A percentile compares a stretch with the other conserved stretches of the same genome.
Conservation (phyloP, 30 jellyfish, hydroid and myxozoan genomes). For the Euphysa ruthae region DNA sequence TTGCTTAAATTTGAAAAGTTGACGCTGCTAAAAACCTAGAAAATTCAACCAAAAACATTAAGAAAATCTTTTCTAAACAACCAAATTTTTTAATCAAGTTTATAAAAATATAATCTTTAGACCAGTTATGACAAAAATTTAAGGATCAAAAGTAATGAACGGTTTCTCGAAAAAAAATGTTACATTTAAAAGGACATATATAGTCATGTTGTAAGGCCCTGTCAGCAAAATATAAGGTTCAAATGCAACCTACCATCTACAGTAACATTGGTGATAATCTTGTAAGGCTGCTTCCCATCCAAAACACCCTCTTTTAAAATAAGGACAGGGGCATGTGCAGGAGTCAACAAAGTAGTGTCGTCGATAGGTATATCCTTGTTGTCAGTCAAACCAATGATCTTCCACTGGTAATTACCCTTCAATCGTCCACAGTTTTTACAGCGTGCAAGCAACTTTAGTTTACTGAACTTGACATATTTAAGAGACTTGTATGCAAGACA, state of each 20-base stretch:
- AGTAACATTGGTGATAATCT: neutral
- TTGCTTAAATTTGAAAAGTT: too few relatives aligned
- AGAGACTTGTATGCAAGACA: slow-evolving; percentile 60
- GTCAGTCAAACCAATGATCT: slow-evolving; percentile 19
- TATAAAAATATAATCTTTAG: too few relatives aligned
- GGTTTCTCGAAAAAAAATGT: too few relatives aligned
- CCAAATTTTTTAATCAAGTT: too few relatives aligned
- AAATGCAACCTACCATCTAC: slow-evolving; percentile 13
- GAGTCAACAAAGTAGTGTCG: slow-evolving; percentile 23
- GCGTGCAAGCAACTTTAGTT: slow-evolving; percentile 44
- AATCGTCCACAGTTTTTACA: slow-evolving; percentile 53
- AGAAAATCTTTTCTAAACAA: too few relatives aligned
- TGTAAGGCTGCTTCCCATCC: slow-evolving; percentile 39
- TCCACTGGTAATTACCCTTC: slow-evolving; percentile 14
- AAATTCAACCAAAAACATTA: too few relatives aligned
- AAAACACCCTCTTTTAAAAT: slow-evolving; percentile 15
- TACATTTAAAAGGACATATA: too few relatives aligned
- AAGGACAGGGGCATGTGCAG: slow-evolving; percentile 4
- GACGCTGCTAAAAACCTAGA: too few relatives aligned
- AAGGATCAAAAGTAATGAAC: too few relatives aligned
- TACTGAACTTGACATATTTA: slow-evolving; percentile 27
- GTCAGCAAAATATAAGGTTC: neutral
- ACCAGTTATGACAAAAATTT: too few relatives aligned
- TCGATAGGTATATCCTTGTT: neutral
- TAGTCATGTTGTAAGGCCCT: neutral